Percentiles rank a stretch among this genome's conserved stretches.
Conservation (phyloP, 1,140 invertebrate species). For the Potamilus streckersoni region DNA sequence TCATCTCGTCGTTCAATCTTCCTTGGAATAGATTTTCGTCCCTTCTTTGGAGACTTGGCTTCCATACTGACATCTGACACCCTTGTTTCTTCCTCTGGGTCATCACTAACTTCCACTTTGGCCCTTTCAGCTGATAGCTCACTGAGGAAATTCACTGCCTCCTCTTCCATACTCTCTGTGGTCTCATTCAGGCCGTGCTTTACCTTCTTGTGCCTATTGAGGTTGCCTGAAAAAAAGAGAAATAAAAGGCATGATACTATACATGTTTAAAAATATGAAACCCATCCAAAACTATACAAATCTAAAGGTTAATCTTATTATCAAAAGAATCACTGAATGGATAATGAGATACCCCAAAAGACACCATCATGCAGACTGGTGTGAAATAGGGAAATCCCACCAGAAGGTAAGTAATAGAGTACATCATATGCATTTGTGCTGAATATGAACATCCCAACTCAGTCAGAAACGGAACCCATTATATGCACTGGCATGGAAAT, state of each 20-base stretch:
- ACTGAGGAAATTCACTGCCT: conserved; percentile 57
- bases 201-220: conserved; percentile 63
- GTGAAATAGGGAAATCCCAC: no score
- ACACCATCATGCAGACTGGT: no score
- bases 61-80: conserved; percentile 29
- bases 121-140: conserved; percentile 39
- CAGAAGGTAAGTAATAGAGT: no score
- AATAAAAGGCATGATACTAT: not conserved
- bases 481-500: no score
- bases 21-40: conserved; percentile 41
- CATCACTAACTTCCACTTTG: conserved; percentile 16
- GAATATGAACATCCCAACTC: no score
- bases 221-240: conserved; percentile 50
- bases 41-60: conserved; percentile 33
- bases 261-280: not conserved
- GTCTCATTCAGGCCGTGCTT: conserved; percentile 62
- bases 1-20: conserved; percentile 22
- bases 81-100: conserved; percentile 9
- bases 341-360: no score
- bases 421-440: no score
- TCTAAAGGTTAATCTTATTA: no score
- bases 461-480: no score
- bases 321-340: no score
- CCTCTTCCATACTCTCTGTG: conserved; percentile 59
- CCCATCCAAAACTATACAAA: not conserved